Evolutionary conservation across 1,140 invertebrate species (phyloP), one percentile per base, ranked within the genome.

Genomic region (Penaeus chinensis): DNA sequence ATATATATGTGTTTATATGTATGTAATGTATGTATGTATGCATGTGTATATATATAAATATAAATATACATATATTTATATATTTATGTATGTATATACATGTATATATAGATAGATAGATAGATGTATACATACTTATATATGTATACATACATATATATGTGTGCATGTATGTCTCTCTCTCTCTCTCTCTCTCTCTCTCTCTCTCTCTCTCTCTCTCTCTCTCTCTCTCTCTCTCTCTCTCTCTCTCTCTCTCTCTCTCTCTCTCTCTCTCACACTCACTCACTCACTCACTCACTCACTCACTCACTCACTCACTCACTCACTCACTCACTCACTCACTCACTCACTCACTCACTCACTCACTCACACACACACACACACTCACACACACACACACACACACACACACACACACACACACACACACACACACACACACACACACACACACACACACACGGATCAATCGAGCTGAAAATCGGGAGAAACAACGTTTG

Each of bases 41-140:
- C 24, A 76, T 76, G 24, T 76, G 32, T 32, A 76, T 76, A 76
- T 76, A 76, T 76, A 76, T 32, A 76, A 37, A 76, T 76, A 27
- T 76, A 76, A 37, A 76, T 76, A 76, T 76, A 76, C 32, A 76
- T 76, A 76, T 76, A 76, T 76, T 37, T 76, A 76, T n/a, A 37
- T 22, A 76, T 27, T 8, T 76, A 27, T 37, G 13, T 24, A 27
- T 37, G 18, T 32, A 27, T 37, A 18, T 20, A 27, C 32, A n/a
- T 22, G 11, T 42, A 42, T 54, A n/a, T 74, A n/a, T 74, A 74
- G 3, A 74, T 74, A 74, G n/a, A 74, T 74, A 47, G 7, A 27
- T 76, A 19, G 2, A 24, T 76, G 5, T 20, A 54, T 54, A 54
- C 10, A 54, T 54, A 54, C 10, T 5, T 54, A 54, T 54, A 54